These are phyloP conservation scores for Cyaniris semiargus DNA, from an alignment of 2,888 invertebrate genomes.

Conservation along the genomic window DNA sequence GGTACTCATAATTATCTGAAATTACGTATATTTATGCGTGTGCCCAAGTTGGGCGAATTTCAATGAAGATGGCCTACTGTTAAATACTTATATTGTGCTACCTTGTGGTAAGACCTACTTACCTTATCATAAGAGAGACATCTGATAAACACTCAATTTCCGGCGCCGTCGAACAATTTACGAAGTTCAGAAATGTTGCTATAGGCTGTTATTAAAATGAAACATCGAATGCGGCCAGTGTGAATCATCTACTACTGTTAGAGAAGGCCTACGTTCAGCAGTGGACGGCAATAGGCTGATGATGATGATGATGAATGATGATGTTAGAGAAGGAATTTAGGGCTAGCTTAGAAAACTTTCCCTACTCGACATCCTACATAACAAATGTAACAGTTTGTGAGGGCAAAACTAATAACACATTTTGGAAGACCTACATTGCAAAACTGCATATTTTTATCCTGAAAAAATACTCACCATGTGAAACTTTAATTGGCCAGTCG, in stretches of 20 bases:
- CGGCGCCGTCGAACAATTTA: neutral
- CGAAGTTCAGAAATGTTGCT: neutral
- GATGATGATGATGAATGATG: no score
- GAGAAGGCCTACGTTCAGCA: no score
- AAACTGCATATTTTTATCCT: no score
- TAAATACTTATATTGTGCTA: no score
- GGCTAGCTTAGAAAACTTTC: no score
- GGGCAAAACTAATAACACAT: neutral
- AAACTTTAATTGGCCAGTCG: neutral
- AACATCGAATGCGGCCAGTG: neutral
- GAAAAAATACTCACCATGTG: neutral
- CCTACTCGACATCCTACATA: neutral
- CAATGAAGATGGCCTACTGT: no score
- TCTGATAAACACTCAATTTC: conserved; percentile 66
- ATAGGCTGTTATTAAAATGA: neutral
- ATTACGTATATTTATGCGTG: no score
- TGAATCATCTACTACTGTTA: no score
- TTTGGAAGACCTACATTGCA: neutral
- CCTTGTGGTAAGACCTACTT: neutral
- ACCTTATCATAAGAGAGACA: conserved; percentile 71
- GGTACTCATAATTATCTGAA: no score
- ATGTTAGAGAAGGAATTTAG: no score
- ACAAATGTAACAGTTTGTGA: neutral
- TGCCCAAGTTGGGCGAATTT: no score
- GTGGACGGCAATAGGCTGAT: no score